Evolutionary conservation across 2,888 invertebrate species (phyloP).

Genomic region (Eupithecia abbreviata): DNA sequence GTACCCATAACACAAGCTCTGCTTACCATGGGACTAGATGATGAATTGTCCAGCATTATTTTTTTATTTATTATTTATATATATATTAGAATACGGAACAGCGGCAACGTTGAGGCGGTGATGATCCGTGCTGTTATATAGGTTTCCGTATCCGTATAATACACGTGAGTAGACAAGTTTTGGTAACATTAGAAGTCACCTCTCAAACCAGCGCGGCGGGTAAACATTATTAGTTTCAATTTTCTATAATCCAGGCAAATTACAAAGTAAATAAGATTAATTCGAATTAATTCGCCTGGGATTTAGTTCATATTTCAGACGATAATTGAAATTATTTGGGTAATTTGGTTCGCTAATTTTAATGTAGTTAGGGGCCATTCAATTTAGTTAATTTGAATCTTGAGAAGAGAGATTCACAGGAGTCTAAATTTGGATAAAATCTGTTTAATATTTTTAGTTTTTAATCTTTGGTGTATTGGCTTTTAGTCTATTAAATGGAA

Average conservation of each 20-base stretch:
- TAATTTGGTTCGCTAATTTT: conserved; percentile 6
- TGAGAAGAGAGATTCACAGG: background rate
- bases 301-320: conserved; percentile 9
- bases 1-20: no score
- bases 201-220: background rate
- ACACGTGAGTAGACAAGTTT: background rate
- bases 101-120: background rate
- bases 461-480: background rate
- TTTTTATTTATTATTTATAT: no score
- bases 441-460: background rate
- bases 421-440: background rate
- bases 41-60: no score
- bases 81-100: no score
- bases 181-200: background rate
- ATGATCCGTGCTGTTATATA: background rate
- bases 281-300: background rate
- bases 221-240: background rate
- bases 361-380: background rate
- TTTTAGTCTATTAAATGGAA: background rate
- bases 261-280: conserved; percentile 12
- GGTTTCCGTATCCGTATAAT: background rate
- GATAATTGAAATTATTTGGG: conserved; percentile 5
- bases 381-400: conserved; percentile 5
- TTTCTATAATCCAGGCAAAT: conserved; percentile 2
- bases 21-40: no score